A percentile compares a stretch with the other conserved stretches of the same genome.
phyloP scores from a whole-genome alignment of 2,113 vertebrate genomes.

The Carettochelys insculpta region DNA sequence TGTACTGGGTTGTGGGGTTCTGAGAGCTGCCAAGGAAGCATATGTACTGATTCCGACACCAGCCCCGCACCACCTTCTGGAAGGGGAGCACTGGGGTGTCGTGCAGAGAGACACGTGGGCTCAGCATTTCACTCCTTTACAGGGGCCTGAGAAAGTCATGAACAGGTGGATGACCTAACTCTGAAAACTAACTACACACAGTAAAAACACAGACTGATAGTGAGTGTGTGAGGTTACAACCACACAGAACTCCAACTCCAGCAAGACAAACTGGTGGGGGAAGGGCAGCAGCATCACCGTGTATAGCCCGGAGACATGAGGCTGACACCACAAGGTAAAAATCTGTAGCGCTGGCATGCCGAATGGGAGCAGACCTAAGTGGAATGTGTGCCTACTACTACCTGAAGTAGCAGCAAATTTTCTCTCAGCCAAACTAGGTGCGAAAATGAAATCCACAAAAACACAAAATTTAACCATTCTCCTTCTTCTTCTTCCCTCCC shows the following conservation, averaged over 20 bases:
- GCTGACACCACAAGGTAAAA: neutral
- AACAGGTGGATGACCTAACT: neutral
- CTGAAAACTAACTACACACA: neutral
- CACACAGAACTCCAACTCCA: neutral
- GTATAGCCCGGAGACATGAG: neutral
- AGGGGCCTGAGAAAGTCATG: neutral
- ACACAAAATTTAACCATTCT: constrained; percentile 9
- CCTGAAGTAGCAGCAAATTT: neutral
- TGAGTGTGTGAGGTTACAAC: neutral
- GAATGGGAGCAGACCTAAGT: neutral
- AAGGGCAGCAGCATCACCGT: too few relatives aligned
- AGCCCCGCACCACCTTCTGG: neutral
- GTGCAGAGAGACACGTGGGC: neutral
- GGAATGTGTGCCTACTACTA: neutral
- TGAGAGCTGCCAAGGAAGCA: neutral
- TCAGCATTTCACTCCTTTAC: neutral
- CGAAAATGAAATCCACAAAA: constrained; percentile 8
- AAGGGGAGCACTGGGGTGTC: neutral
- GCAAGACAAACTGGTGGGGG: neutral
- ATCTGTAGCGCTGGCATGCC: neutral
- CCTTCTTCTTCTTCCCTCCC: neutral
- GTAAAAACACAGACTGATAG: neutral
- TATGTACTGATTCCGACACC: neutral
- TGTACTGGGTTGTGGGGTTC: neutral
- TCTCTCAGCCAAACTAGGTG: neutral